Evolutionary conservation across 92 coral and sea anemone species (phyloP).

Genomic region (Umimayanthus kanabou): DNA sequence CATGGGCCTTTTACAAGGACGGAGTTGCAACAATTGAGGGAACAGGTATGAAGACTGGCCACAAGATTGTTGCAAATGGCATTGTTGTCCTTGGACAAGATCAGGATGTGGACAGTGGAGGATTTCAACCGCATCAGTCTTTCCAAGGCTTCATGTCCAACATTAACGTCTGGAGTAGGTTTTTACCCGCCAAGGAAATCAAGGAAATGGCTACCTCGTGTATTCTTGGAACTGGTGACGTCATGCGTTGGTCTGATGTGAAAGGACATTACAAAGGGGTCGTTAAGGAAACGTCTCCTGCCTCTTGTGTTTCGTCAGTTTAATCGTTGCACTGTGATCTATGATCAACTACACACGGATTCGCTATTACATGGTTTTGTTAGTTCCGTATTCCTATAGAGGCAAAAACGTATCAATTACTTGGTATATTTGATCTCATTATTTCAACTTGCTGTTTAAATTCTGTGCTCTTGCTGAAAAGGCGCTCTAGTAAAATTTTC

Average conservation of each 20-base stretch:
- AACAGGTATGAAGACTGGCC: constrained; percentile 23
- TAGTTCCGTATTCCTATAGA: neutral
- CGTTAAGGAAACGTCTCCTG: neutral
- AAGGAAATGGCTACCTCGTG: constrained; percentile 23
- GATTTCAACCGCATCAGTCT: constrained; percentile 2
- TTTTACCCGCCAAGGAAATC: constrained; percentile 42
- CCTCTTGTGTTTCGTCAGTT: neutral
- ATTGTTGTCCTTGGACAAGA: constrained; percentile 54
- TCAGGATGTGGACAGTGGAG: constrained; percentile 40
- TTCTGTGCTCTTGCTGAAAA: too few relatives aligned
- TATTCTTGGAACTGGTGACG: constrained; percentile 6
- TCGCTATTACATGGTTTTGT: neutral
- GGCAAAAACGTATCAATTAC: neutral
- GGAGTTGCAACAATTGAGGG: constrained; percentile 34
- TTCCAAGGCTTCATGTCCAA: constrained; percentile 49
- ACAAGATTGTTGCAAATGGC: constrained; percentile 35
- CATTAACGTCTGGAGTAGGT: constrained; percentile 51
- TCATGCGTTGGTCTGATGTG: constrained; percentile 4
- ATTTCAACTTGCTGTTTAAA: too few relatives aligned
- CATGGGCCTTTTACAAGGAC: constrained; percentile 47
- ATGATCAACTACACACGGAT: too few relatives aligned
- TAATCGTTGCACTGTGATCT: neutral
- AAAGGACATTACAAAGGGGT: neutral
- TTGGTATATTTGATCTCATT: too few relatives aligned
- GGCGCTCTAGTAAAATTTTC: too few relatives aligned